Base-by-base conservation (phyloP, 2,888 invertebrate genomes). In the Nebria salina region DNA sequence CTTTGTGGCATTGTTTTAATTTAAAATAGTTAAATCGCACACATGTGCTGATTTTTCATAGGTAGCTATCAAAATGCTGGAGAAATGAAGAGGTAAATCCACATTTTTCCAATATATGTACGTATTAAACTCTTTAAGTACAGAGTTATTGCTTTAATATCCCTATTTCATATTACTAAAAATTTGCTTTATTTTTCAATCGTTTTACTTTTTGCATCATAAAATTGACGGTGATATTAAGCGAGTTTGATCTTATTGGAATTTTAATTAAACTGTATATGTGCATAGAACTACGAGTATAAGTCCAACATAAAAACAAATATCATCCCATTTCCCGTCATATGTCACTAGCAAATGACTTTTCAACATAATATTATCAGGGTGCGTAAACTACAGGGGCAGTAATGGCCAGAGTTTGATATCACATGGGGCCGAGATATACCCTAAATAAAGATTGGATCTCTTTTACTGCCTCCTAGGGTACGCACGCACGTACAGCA, bases 361-460 rank as follows among this genome's bases (percentile, higher is more conserved):
- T 77, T 54, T 72, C 72, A 65, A 72, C 77, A 72, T 77, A 77
- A 77, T 77, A 77, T 77, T 77, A 26, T 77, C 65, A 54, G 77
- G 77, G 77, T 77, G 54, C 13, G 77, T 65, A 77, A 77, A 72
- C 77, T 64, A 26, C 65, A 34, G 77, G 77, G 72, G 72, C 77
- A 77, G 77, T 77, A 77, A 77, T 77, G 20, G 77, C 77, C 65
- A 77, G 70, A 77, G 77, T 77, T 77, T 77, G 77, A 77, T 77
- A 77, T 77, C 77, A 54, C 54, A 70, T 68, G 77, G 77, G 72
- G 41, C 77, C 54, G n/a, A 15, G 77, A 77, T 72, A 77, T 77
- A 65, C 72, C 77, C 77, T 77, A 77, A 77, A 77, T 77, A 77
- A 77, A 77, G 77, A 77, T 77, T 77, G 77, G 77, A 77, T 77